phyloP scores from a whole-genome alignment of 2,888 invertebrate genomes.

The Prosopocoilus inquinatus region DNA sequence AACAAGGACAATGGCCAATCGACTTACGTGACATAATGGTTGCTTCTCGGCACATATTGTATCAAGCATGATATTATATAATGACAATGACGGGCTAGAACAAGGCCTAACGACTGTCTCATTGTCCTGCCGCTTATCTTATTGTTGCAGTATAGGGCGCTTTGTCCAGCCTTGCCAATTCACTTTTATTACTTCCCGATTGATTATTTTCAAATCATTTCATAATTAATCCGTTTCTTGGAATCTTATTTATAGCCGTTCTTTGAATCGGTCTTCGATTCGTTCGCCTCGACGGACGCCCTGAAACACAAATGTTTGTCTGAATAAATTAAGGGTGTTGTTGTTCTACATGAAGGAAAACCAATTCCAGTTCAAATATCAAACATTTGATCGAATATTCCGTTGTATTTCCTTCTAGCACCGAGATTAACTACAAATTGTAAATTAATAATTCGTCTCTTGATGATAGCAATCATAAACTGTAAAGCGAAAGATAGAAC shows the following conservation, averaged over 20 bases:
- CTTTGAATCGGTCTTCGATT: too few relatives aligned
- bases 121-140: conserved; percentile 37
- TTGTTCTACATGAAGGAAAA: too few relatives aligned
- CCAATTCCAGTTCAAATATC: too few relatives aligned
- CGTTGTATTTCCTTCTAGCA: too few relatives aligned
- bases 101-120: conserved; percentile 43
- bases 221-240: conserved; percentile 43
- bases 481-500: too few relatives aligned
- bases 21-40: conserved; percentile 51
- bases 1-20: conserved; percentile 48
- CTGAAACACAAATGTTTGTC: too few relatives aligned
- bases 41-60: conserved; percentile 48
- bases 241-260: conserved; percentile 13
- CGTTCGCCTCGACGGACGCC: too few relatives aligned
- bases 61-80: conserved; percentile 52
- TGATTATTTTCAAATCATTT: conserved; percentile 43
- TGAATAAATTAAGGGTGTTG: too few relatives aligned
- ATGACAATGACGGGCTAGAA: conserved; percentile 49
- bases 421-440: too few relatives aligned
- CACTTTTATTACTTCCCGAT: conserved; percentile 41
- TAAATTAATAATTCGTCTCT: too few relatives aligned
- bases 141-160: conserved; percentile 36
- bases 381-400: too few relatives aligned
- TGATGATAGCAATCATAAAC: too few relatives aligned
- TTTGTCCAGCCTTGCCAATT: conserved; percentile 35